Conservation (phyloP, 2,888 invertebrate species). For the Baccha elongata region DNA sequence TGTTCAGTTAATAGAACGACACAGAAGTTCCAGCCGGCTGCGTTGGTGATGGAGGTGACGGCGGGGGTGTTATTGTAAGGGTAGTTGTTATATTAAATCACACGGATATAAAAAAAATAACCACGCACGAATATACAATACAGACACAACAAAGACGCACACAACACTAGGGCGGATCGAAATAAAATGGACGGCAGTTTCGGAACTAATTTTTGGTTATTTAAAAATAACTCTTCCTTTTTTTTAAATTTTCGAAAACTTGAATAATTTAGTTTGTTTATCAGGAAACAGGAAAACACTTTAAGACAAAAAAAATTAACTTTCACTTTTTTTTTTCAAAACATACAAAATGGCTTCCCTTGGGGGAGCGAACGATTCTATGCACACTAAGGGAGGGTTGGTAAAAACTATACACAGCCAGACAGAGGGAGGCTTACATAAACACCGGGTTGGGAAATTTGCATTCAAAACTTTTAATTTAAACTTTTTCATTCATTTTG, state of each 20-base stretch:
- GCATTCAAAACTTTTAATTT: background rate
- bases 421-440: conserved; percentile 70
- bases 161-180: conserved; percentile 68
- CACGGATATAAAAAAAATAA: conserved; percentile 14
- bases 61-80: conserved; percentile 20
- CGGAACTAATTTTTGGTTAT: conserved; percentile 74
- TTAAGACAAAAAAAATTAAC: conserved; percentile 5
- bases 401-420: conserved; percentile 27
- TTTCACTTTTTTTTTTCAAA: conserved; percentile 62
- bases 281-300: background rate
- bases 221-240: background rate
- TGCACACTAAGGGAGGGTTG: background rate
- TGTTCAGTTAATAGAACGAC: conserved; percentile 42
- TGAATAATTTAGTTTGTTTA: background rate
- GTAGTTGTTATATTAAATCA: conserved; percentile 60
- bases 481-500: background rate
- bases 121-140: conserved; percentile 31
- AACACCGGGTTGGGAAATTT: conserved; percentile 60
- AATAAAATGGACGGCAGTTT: conserved; percentile 76
- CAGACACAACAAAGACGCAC: conserved; percentile 54
- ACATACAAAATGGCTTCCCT: conserved; percentile 65
- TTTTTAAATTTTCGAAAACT: conserved; percentile 9
- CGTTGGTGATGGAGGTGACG: background rate
- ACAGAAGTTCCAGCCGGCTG: background rate
- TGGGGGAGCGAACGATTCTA: background rate